Percentiles rank a stretch among this genome's conserved stretches.
phyloP scores from a whole-genome alignment of 2,888 invertebrate genomes.

The Leucophenga maculata region DNA sequence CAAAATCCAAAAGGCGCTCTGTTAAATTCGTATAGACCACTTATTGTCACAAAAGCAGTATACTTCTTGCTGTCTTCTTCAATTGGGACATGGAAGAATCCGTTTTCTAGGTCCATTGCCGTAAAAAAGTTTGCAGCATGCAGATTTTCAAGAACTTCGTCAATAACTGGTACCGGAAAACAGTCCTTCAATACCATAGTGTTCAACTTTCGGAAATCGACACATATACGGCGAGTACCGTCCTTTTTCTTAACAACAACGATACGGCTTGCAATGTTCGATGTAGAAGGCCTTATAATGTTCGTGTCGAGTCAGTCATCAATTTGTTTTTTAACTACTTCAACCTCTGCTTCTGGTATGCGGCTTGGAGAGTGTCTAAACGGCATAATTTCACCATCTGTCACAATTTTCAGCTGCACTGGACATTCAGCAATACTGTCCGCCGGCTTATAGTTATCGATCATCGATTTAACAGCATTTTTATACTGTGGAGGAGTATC shows the following conservation, averaged over 20 bases:
- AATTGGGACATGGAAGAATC: constrained; percentile 35
- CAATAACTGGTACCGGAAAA: constrained; percentile 36
- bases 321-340: too few species aligned
- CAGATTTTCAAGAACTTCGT: constrained; percentile 27
- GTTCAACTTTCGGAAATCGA: constrained; percentile 35
- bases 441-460: neutral
- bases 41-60: constrained; percentile 9
- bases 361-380: constrained; percentile 3
- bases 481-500: constrained; percentile 25
- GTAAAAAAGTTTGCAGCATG: constrained; percentile 20
- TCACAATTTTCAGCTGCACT: constrained; percentile 30
- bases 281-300: too few species aligned
- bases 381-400: constrained; percentile 14
- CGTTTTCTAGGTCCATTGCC: constrained; percentile 31
- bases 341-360: too few species aligned
- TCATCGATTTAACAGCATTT: constrained; percentile 16
- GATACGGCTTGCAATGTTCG: too few species aligned
- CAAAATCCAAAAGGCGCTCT: constrained; percentile 20
- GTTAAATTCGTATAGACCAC: constrained; percentile 19
- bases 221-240: constrained; percentile 26
- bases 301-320: too few species aligned
- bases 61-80: constrained; percentile 31
- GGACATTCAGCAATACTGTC: too few species aligned
- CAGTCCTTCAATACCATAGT: constrained; percentile 29
- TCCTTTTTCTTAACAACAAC: constrained; percentile 32